These are phyloP conservation scores for Amiota minor DNA, from an alignment of 2,888 invertebrate species.

Conservation along the genomic window DNA sequence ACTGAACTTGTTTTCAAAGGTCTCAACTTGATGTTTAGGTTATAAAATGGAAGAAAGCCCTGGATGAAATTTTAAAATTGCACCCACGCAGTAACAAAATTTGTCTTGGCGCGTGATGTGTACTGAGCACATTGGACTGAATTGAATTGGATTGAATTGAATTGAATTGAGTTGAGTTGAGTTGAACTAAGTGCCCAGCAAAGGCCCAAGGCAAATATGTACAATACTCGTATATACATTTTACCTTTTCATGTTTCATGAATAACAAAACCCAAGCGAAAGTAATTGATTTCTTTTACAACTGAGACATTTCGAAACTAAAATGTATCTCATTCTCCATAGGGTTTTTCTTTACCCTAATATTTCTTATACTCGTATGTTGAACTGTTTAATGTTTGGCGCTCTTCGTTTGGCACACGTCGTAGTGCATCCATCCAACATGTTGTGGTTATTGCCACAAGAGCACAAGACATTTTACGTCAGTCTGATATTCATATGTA, in stretches of 20 bases:
- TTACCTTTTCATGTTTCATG: too few species aligned
- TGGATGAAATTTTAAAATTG: conserved; percentile 60
- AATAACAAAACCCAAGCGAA: conserved; percentile 47
- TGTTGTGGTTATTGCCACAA: conserved; percentile 55
- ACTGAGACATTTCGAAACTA: conserved; percentile 62
- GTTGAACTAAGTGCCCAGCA: too few species aligned
- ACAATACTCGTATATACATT: too few species aligned
- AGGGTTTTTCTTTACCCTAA: conserved; percentile 41
- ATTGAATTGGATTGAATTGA: too few species aligned
- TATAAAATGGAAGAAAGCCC: conserved; percentile 43
- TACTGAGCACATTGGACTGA: neutral
- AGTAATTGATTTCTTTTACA: conserved; percentile 67
- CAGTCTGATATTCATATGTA: too few species aligned
- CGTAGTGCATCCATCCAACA: conserved; percentile 63
- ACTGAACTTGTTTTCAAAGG: conserved; percentile 19
- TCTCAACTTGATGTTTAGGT: conserved; percentile 30
- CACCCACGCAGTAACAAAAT: conserved; percentile 63
- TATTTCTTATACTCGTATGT: conserved; percentile 40
- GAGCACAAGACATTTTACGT: too few species aligned
- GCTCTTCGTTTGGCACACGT: conserved; percentile 55
- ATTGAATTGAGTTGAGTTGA: too few species aligned
- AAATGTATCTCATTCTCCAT: conserved; percentile 40
- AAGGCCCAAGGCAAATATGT: too few species aligned
- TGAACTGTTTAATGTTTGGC: conserved; percentile 14
- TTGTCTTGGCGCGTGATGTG: conserved; percentile 57